Evolutionary conservation across 2,797 vertebrate species (phyloP), one percentile per base, ranked within the genome.

Genomic region (Erethizon dorsatum): DNA sequence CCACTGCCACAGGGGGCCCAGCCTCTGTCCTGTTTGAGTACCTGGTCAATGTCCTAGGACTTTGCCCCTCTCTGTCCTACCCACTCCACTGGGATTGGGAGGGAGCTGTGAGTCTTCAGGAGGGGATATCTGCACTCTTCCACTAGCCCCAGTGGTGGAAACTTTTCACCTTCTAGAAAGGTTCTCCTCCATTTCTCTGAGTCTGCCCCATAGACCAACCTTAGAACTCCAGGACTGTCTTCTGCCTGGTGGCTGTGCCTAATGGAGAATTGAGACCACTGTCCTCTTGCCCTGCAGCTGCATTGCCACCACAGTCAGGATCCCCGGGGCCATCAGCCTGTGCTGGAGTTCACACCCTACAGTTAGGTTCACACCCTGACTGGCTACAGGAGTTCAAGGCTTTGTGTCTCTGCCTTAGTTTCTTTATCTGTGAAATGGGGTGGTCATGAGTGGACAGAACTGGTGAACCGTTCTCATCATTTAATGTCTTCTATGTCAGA

Each of bases 31-130:
- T 79, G 85, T 84, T 89, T 89, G 93, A 90, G 56, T 14, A 63
- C 56, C 41, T 15, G 37, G 73, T 75, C 95, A 86, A 31, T 73
- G 75, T 67, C 93, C 96, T 75, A 69, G 63, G 80, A 92, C 96
- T 95, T 86, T 82, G 59, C 41, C 26, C 91, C 61, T 31, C 41
- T 75, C 67, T 3, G 12, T 56, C 41, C 90, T 59, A 18, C 84
- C 80, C n/a, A 1, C n/a, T 52, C 59, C 22, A 13, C 78, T n/a
- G 6, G 24, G 37, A 83, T 59, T n/a, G 80, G 54, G 84, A 75
- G 52, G 33, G 69, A 94, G 57, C 3, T 2, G 84, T 10, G 22
- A 50, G 65, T 52, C 17, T 52, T 15, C 31, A 13, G 12, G 9
- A 52, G 54, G 6, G 6, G 47, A 52, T 11, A 37, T 20, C 71